These are phyloP conservation scores for Lottia scabra DNA, from an alignment of 2,888 invertebrate genomes.

Conservation along the genomic window DNA sequence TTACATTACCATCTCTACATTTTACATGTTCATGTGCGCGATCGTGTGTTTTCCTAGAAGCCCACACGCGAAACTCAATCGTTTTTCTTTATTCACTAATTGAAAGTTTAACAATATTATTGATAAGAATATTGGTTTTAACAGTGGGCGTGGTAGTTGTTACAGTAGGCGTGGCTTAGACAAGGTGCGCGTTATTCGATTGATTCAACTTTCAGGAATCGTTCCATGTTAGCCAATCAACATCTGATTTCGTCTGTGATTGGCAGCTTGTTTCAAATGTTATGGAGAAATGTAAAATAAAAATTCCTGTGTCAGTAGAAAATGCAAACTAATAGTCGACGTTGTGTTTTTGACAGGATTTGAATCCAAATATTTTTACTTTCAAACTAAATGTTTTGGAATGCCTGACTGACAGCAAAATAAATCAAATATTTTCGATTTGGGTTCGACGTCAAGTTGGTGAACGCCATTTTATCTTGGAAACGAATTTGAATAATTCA, in stretches of 20 bases:
- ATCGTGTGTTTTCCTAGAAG: neutral
- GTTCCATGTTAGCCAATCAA: neutral
- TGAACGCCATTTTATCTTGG: neutral
- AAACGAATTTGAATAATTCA: too few species aligned
- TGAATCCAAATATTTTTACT: neutral
- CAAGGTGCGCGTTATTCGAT: neutral
- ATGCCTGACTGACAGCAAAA: neutral
- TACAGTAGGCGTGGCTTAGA: neutral
- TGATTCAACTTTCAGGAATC: neutral
- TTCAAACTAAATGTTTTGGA: neutral
- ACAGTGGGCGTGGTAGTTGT: neutral
- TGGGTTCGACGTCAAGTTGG: neutral
- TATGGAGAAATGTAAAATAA: neutral
- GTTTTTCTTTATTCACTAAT: neutral
- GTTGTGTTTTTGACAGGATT: neutral
- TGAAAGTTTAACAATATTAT: neutral
- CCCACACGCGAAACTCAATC: constrained; percentile 1
- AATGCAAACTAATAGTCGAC: neutral
- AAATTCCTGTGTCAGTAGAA: constrained; percentile 1
- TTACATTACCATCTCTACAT: neutral
- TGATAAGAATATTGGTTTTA: constrained; percentile 1
- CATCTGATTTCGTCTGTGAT: neutral
- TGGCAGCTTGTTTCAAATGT: neutral
- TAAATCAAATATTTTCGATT: neutral
- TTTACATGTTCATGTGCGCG: constrained; percentile 1